Base-by-base conservation (phyloP, 2,888 invertebrate species). In the Poecilobothrus nobilitatus region DNA sequence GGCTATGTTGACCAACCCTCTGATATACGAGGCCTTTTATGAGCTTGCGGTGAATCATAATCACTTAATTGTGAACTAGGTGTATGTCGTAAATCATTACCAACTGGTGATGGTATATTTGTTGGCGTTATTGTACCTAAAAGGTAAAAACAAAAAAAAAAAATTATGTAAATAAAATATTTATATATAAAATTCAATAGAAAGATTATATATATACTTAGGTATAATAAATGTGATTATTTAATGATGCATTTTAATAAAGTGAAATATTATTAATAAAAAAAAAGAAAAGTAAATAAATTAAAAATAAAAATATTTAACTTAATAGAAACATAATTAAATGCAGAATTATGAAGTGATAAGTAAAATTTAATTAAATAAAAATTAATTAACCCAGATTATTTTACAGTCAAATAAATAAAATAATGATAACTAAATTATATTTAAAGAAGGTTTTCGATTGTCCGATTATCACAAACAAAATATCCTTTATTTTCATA, bases 1-100 rank as follows among this genome's bases (percentile, higher is more conserved):
- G 80, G 87, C 91, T 92, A 93, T 89, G 93, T 91, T 82, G 91
- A 89, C 95, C 96, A 96, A 72, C 91, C 91, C 80, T 95, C 95
- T 69, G 87, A 86, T 80, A 95, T 89, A 82, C 95, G 89, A 77
- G 92, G 89, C 80, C 95, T 88, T 84, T 96, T 96, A 82, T 91
- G 79, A 20, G 75, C 74, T 73, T 78, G 79, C 66, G 81, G 80
- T 65, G 80, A 84, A 79, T 89, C 89, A 75, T 89, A 89, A 74
- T 89, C 88, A 73, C 83, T 82, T 73, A 84, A 74, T 72, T 79
- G 79, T 73, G 78, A 75, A 69, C 75, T 66, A 73, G 76, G 37
- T 68, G 74, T 76, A 67, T 79, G 72, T 34, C 83, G 80, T 71
- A 83, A 78, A 71, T 84, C 88, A 62, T 85, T 85, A 53, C 79